Percentiles rank a stretch among this genome's conserved stretches.
Evolutionary conservation across 1,140 invertebrate species (phyloP).

Genomic region (Grapholita molesta): DNA sequence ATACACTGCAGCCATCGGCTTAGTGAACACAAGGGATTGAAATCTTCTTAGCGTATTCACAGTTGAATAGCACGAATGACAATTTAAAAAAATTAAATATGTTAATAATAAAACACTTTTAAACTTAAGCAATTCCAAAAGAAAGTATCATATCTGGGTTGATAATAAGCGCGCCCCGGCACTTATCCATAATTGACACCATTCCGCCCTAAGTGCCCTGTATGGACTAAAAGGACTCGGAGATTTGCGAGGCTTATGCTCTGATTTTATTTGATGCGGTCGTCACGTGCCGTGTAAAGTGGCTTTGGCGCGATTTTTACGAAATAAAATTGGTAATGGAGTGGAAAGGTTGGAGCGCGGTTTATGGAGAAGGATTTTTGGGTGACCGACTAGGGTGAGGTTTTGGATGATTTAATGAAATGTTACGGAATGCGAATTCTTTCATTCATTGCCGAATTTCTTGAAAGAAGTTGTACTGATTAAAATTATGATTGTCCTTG

Average conservation of each 20-base stretch:
- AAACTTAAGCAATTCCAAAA: slow-evolving; percentile 1
- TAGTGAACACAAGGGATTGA: background rate
- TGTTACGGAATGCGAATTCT: background rate
- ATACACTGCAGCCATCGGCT: background rate
- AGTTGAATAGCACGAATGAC: too few relatives aligned
- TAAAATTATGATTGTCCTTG: too few relatives aligned
- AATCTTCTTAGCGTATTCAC: background rate
- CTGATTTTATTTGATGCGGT: slow-evolving; percentile 71
- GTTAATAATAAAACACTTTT: background rate
- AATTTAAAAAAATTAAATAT: too few relatives aligned
- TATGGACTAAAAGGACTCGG: slow-evolving; percentile 56
- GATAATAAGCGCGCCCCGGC: slow-evolving; percentile 30
- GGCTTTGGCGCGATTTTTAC: slow-evolving; percentile 55
- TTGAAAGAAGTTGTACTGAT: background rate
- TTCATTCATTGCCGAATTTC: background rate
- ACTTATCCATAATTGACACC: slow-evolving; percentile 76
- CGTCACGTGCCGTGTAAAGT: slow-evolving; percentile 69
- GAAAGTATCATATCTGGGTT: slow-evolving; percentile 26
- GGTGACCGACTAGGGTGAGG: background rate
- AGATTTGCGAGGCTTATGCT: slow-evolving; percentile 62
- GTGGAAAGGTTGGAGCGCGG: slow-evolving; percentile 51
- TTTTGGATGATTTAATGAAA: slow-evolving; percentile 18
- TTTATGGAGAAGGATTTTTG: slow-evolving; percentile 20
- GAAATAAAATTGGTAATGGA: slow-evolving; percentile 75
- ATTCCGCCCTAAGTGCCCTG: slow-evolving; percentile 71